Evolutionary conservation across 2,113 vertebrate genomes (phyloP), one percentile per base, ranked within the genome.

Genomic region (Pseudois nayaur): DNA sequence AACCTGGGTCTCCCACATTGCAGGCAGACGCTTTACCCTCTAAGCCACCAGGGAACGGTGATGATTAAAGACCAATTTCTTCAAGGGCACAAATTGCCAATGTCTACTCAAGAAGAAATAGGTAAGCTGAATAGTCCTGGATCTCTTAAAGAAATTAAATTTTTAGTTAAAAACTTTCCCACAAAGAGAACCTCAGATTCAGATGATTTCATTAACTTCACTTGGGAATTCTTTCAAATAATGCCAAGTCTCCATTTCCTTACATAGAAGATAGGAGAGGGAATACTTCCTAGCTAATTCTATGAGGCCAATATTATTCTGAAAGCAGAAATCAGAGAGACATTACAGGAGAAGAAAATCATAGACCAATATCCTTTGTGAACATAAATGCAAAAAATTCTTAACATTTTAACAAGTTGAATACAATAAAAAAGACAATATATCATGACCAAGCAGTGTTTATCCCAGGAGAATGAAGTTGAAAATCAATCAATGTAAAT

Each of bases 261-360:
- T 6, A 83, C 45, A 17, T 10, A 48, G 55, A 85, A 48, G 85
- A 85, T 50, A 67, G 57, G 85, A 93, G 78, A 89, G 31, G 40
- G 21, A 83, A 59, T 83, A 52, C 43, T 52, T 59, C 12, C 9
- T 15, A 88, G 31, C 15, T 55, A 52, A 82, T 88, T 71, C 40
- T 88, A 33, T 54, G 36, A 87, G 40, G 29, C 23, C 60, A 84
- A 36, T 16, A 62, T 78, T 89, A 89, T 31, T 76, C 62, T 84
- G 79, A 54, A 48, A 67, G 60, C 11, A 84, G 54, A 88, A 82
- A 43, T 45, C 55, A 50, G 40, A 57, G 31, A 81, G 84, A 54
- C 15, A 76, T 62, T 84, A 54, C 15, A 93, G 50, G 45, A 76
- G 74, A 54, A 88, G 43, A 85, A 76, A 96, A 96, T 62, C 33